Evolutionary conservation across 1,140 invertebrate genomes (phyloP), one percentile per base, ranked within the genome.

Genomic region (Metopolophium dirhodum): DNA sequence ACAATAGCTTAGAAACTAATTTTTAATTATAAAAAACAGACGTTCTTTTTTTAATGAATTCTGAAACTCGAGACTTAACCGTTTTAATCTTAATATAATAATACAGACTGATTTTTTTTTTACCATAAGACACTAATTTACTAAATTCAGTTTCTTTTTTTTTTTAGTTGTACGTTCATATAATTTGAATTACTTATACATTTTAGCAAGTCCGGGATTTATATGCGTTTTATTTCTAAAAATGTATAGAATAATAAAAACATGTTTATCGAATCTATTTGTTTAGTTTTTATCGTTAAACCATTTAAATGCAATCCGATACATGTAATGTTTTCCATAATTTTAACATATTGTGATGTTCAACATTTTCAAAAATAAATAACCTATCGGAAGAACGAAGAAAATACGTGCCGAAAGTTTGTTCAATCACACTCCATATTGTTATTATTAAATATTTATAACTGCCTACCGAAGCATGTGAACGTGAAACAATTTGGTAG

Each of bases 1-100:
- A 68, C 61, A n/a, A 68, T n/a, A 68, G 61, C 61, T 68, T 68
- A 68, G 61, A 68, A 68, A 68, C 30, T 68, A 68, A 68, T 68
- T 68, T 68, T 68, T 68, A 68, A 68, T 68, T 68, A 68, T 68
- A 54, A 68, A 68, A 68, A 68, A 68, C 9, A 0, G n/a, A 18
- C 30, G 61, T 18, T 68, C 30, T 68, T n/a, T 68, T 68, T 68
- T 68, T 68, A 68, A 68, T 68, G 61, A 68, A 68, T 68, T n/a
- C 30, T 30, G 30, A n/a, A 68, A 68, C 61, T 68, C 61, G 61
- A 68, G 30, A n/a, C 61, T n/a, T 68, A 68, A 68, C 61, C 61
- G 14, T 68, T 68, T 68, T 68, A 68, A 68, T 68, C 61, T 68
- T n/a, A n/a, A n/a, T 68, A 68, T 68, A n/a, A 61, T 61, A 61